phyloP scores from a whole-genome alignment of 23 tunicate genomes.

The Clavelina lepadiformis region DNA sequence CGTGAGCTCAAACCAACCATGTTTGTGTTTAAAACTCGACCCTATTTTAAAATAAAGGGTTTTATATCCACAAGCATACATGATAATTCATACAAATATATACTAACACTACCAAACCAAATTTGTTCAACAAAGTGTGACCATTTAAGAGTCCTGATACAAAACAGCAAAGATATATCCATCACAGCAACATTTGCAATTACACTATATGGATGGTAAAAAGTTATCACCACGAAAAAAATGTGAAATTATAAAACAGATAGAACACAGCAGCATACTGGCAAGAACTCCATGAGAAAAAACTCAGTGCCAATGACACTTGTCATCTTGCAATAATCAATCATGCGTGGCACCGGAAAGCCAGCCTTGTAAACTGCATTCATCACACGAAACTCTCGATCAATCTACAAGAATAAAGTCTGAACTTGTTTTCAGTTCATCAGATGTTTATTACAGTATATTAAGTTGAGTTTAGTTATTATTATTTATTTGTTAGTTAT shows the following conservation, averaged over 20 bases:
- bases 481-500: neutral
- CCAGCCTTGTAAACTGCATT: slow-evolving; percentile 37
- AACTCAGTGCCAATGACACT: slow-evolving; percentile 72
- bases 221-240: too few species aligned
- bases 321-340: slow-evolving; percentile 40
- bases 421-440: too few species aligned
- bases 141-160: neutral
- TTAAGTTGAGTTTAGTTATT: neutral
- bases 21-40: slow-evolving; percentile 16
- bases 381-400: slow-evolving; percentile 76
- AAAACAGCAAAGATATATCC: neutral
- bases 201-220: neutral
- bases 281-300: slow-evolving; percentile 68
- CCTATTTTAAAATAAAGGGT: slow-evolving; percentile 35
- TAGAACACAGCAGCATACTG: slow-evolving; percentile 30
- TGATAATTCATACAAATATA: too few species aligned
- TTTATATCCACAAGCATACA: too few species aligned
- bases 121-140: too few species aligned
- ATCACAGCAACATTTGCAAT: neutral
- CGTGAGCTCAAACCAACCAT: slow-evolving; percentile 1
- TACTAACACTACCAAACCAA: too few species aligned
- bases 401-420: slow-evolving; percentile 24
- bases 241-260: too few species aligned
- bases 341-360: slow-evolving; percentile 88
- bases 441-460: too few species aligned